These are phyloP conservation scores for Paralichthys olivaceus DNA, from an alignment of 2,113 vertebrate species.

Conservation along the genomic window DNA sequence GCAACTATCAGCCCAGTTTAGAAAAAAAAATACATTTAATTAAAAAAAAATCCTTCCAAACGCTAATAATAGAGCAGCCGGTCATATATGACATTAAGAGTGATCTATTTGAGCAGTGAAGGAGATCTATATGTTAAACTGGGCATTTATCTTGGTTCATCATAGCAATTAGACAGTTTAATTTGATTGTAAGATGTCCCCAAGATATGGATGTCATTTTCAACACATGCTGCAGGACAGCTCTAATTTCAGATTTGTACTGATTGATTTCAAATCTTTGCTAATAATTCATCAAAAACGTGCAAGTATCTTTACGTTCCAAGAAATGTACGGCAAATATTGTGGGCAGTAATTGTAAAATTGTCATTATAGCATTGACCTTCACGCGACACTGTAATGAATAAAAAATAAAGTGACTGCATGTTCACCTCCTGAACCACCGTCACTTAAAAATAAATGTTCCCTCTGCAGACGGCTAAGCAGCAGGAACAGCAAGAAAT, in stretches of 20 bases:
- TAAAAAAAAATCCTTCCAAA: constrained; percentile 21
- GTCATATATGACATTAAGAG: neutral
- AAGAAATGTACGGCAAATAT: constrained; percentile 33
- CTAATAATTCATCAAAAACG: constrained; percentile 34
- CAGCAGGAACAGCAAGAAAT: neutral
- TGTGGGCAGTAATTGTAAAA: constrained; percentile 18
- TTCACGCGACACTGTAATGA: neutral
- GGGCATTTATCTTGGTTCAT: constrained; percentile 37
- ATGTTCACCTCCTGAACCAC: constrained; percentile 15
- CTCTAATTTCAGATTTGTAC: constrained; percentile 11
- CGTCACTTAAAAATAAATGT: neutral
- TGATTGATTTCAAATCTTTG: constrained; percentile 23
- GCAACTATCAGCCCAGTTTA: constrained; percentile 26
- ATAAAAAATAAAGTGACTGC: constrained; percentile 13
- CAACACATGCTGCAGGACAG: constrained; percentile 17
- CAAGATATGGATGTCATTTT: constrained; percentile 40
- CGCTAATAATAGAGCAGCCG: neutral
- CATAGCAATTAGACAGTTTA: constrained; percentile 25
- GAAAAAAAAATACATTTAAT: neutral
- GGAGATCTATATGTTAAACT: constrained; percentile 8
- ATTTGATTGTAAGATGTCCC: constrained; percentile 25
- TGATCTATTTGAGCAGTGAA: constrained; percentile 40
- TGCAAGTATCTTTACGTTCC: neutral
- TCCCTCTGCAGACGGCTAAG: neutral
- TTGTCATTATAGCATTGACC: constrained; percentile 3